Evolutionary conservation across 2,797 vertebrate genomes (phyloP).

Genomic region (Podarcis lilfordi): DNA sequence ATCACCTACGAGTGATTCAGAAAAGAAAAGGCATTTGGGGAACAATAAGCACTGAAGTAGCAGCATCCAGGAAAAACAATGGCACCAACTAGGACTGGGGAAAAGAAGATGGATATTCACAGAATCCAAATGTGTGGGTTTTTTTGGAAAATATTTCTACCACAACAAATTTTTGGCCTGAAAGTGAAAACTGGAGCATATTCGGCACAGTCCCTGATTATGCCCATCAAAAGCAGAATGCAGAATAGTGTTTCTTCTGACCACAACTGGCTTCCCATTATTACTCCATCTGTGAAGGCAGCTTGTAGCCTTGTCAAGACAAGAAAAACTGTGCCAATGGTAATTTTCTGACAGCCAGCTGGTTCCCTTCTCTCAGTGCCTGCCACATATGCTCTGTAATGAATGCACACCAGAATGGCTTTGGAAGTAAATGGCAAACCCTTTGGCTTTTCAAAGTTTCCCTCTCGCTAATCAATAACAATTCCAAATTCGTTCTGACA

Average conservation of each 20-base stretch:
- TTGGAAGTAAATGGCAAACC: constrained; percentile 68
- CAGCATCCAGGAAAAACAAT: neutral
- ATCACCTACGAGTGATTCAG: neutral
- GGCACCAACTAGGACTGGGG: neutral
- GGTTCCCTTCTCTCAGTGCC: constrained; percentile 71
- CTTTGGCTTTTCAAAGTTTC: constrained; percentile 54
- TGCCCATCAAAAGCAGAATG: constrained; percentile 45
- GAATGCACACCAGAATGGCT: constrained; percentile 72
- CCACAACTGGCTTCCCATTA: constrained; percentile 77
- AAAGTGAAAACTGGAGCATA: neutral
- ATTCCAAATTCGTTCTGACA: constrained; percentile 67
- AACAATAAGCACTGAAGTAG: neutral
- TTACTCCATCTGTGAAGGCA: constrained; percentile 82
- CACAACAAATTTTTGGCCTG: neutral
- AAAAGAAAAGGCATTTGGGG: neutral
- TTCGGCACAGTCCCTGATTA: constrained; percentile 33
- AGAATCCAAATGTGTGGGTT: neutral
- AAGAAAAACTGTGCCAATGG: constrained; percentile 80
- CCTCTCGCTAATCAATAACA: neutral
- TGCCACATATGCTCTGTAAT: constrained; percentile 75
- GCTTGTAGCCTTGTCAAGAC: constrained; percentile 80
- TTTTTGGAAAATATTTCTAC: neutral
- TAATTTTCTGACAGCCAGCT: constrained; percentile 82
- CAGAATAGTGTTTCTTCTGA: constrained; percentile 61
- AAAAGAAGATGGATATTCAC: neutral